Base-by-base conservation (phyloP, 1,140 invertebrate species). In the Zaprionus inermis region DNA sequence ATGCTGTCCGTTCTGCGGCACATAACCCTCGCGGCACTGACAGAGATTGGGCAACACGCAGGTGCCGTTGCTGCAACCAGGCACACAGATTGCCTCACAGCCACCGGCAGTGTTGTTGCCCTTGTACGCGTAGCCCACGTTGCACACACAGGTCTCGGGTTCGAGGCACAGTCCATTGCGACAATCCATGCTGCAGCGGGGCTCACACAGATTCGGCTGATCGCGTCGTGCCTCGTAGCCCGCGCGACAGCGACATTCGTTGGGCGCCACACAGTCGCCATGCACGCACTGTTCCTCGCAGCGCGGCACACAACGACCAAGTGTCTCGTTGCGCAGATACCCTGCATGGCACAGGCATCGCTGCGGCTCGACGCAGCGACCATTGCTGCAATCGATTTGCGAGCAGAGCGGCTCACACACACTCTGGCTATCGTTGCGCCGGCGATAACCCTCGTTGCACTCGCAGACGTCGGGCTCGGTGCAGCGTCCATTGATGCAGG, bases 201-300 rank as follows among this genome's bases (percentile, higher is more conserved):
- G 91, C 10, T 89, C 91, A 66, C 91, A 92, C 12, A 66, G 67
- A 36, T 58, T 68, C 1, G 74, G 75, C 22, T 56, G 38, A 1
- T 69, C 76, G 22, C 76, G 18, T 0, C 74, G 70, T 3, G 63
- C 32, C n/a, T 66, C 64, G 20, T 91, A 80, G 12, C 91, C 91
- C 0, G 18, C 30, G 5, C 93, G 91, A 59, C 94, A 95, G 10
- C 91, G 90, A 67, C 94, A 95, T 49, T 93, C 90, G 74, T 94
- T 93, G 3, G 94, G 94, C 3, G 84, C 93, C 3, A 93, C 93
- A 70, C 95, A 95, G 5, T 94, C 91, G 1, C 94, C 95, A 74
- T 95, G 94, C n/a, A 92, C 78, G 79, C 95, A 95, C 0, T 93
- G 91, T 14, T 93, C 93, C 18, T 93, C 93, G 80, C 95, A 95